phyloP scores from a whole-genome alignment of 2,797 vertebrate genomes.

The Esox masquinongy region DNA sequence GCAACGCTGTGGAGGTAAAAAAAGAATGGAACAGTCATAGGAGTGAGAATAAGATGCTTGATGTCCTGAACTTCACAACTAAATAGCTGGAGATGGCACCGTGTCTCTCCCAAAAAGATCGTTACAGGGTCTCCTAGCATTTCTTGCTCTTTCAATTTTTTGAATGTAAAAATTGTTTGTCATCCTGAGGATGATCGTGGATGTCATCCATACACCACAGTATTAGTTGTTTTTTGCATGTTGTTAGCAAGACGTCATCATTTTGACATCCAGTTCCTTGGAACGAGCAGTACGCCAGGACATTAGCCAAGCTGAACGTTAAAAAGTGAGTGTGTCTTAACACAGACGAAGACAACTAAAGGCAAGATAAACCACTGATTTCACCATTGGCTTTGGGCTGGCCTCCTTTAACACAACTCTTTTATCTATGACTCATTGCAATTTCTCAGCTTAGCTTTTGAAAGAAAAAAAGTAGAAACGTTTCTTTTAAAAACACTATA shows the following conservation, averaged over 20 bases:
- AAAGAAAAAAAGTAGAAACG: background rate
- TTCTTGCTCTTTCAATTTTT: background rate
- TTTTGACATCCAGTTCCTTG: background rate
- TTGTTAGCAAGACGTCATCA: constrained; percentile 6
- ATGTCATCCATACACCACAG: background rate
- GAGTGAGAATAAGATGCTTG: background rate
- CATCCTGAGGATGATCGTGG: background rate
- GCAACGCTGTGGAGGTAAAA: background rate
- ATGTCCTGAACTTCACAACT: background rate
- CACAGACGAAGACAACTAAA: too few species aligned
- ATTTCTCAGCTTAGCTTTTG: background rate
- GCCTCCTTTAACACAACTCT: background rate
- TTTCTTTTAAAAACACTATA: background rate
- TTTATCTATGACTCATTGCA: background rate
- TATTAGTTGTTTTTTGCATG: constrained; percentile 7
- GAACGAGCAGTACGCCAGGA: background rate
- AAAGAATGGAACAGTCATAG: background rate
- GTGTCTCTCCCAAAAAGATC: background rate
- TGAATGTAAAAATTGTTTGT: too few species aligned
- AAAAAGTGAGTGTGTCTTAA: background rate
- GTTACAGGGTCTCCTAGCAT: background rate
- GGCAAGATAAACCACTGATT: background rate
- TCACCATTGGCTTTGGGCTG: background rate
- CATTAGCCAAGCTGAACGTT: background rate
- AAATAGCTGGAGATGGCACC: background rate